These are phyloP conservation scores for Caerostris extrusa DNA, from an alignment of 1,140 invertebrate genomes.

Conservation along the genomic window DNA sequence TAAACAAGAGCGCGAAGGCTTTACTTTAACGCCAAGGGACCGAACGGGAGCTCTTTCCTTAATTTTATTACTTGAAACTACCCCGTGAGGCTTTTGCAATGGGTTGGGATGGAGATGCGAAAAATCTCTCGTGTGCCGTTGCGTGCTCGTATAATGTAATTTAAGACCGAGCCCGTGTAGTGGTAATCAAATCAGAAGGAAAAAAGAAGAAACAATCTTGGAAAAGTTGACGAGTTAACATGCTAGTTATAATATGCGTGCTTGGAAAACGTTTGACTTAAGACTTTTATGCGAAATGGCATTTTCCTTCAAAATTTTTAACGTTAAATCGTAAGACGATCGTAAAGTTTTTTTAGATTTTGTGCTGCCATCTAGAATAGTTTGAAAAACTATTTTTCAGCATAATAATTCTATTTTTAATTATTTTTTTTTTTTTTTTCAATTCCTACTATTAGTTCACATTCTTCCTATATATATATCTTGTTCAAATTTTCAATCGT, in stretches of 20 bases:
- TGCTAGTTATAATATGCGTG: neutral
- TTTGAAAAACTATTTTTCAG: neutral
- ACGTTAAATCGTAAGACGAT: neutral
- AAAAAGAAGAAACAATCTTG: neutral
- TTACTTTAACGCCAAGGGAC: neutral
- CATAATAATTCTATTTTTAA: too few relatives aligned
- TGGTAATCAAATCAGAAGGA: conserved; percentile 42
- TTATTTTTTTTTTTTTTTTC: too few relatives aligned
- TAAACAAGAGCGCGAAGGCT: neutral
- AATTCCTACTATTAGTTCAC: too few relatives aligned
- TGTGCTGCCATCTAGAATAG: neutral
- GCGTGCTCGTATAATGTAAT: conserved; percentile 42
- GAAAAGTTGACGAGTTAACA: conserved; percentile 32
- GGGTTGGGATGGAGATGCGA: neutral
- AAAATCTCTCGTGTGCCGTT: neutral
- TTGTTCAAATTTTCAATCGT: too few relatives aligned
- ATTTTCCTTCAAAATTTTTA: neutral
- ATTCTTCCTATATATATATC: too few relatives aligned
- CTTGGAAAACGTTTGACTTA: neutral
- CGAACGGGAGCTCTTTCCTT: conserved; percentile 21
- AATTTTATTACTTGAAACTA: conserved; percentile 63
- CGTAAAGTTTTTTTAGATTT: too few relatives aligned
- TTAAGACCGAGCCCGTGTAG: conserved; percentile 20
- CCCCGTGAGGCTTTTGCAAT: neutral
- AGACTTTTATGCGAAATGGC: neutral